Percentiles rank a stretch among this genome's conserved stretches.
Conservation (phyloP, 2,888 invertebrate genomes). For the Spilarctia lutea region DNA sequence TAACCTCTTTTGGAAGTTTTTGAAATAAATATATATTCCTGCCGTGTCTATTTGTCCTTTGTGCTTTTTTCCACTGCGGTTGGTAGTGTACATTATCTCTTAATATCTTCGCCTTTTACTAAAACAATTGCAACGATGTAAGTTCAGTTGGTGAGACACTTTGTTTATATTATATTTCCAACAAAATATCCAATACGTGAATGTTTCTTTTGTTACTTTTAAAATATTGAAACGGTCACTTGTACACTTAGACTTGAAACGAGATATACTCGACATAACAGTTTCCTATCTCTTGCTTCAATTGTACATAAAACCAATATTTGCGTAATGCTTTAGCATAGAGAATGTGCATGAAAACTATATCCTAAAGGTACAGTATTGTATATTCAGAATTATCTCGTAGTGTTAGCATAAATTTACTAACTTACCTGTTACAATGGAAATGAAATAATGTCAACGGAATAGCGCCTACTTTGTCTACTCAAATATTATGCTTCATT, state of each 20-base stretch:
- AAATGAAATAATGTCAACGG: slow-evolving; percentile 9
- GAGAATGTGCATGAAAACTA: background rate
- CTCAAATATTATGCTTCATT: background rate
- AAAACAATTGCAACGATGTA: no score
- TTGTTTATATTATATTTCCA: background rate
- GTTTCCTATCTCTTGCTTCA: background rate
- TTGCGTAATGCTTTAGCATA: background rate
- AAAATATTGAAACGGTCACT: background rate
- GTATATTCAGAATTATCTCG: slow-evolving; percentile 14
- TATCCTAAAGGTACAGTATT: background rate
- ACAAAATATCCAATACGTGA: no score
- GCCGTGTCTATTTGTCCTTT: background rate
- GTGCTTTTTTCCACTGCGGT: background rate
- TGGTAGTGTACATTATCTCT: background rate
- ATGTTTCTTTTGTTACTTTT: no score
- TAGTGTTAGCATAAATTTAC: slow-evolving; percentile 7
- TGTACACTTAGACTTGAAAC: background rate
- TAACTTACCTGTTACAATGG: slow-evolving; percentile 6
- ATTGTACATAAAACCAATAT: background rate
- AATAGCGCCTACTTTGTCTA: background rate
- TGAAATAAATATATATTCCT: background rate
- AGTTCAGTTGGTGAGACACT: no score
- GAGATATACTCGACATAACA: background rate
- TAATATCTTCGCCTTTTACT: background rate
- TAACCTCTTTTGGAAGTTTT: background rate